Evolutionary conservation across 2,797 vertebrate genomes (phyloP).

Genomic region (Distichodus sexfasciatus): DNA sequence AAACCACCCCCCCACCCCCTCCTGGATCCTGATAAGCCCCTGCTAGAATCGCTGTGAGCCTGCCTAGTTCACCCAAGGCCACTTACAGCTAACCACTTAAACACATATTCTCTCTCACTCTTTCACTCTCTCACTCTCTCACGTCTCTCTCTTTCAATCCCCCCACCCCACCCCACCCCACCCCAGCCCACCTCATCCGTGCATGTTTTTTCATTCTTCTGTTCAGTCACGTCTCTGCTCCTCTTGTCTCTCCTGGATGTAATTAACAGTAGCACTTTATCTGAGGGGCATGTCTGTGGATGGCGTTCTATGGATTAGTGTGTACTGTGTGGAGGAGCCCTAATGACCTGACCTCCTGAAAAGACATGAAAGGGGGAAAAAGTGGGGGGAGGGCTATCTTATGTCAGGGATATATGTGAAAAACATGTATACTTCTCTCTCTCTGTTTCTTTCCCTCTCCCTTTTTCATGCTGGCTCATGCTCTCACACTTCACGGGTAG

Average conservation of each 20-base stretch:
- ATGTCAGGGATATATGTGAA: too few species aligned
- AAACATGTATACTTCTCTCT: too few species aligned
- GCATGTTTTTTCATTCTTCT: constrained; percentile 40
- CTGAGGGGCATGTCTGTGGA: constrained; percentile 28
- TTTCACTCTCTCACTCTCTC: neutral
- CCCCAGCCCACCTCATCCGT: constrained; percentile 53
- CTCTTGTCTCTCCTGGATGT: constrained; percentile 22
- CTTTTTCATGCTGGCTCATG: neutral
- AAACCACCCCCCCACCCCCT: constrained; percentile 40
- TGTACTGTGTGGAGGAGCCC: constrained; percentile 10
- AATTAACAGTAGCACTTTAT: constrained; percentile 43
- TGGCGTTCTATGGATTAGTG: constrained; percentile 23
- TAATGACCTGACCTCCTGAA: constrained; percentile 39
- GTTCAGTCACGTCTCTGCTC: constrained; percentile 8
- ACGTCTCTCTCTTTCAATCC: constrained; percentile 16
- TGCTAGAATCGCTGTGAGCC: constrained; percentile 36
- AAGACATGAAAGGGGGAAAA: constrained; percentile 1
- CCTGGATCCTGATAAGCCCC: constrained; percentile 45
- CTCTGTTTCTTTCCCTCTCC: constrained; percentile 1
- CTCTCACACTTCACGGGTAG: constrained; percentile 29
- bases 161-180: constrained; percentile 22
- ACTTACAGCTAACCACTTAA: neutral
- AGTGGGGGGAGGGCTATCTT: too few species aligned
- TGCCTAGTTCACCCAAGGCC: constrained; percentile 46
- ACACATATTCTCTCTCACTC: neutral